phyloP scores from a whole-genome alignment of 2,797 vertebrate genomes.

The Cirrhinus molitorella region DNA sequence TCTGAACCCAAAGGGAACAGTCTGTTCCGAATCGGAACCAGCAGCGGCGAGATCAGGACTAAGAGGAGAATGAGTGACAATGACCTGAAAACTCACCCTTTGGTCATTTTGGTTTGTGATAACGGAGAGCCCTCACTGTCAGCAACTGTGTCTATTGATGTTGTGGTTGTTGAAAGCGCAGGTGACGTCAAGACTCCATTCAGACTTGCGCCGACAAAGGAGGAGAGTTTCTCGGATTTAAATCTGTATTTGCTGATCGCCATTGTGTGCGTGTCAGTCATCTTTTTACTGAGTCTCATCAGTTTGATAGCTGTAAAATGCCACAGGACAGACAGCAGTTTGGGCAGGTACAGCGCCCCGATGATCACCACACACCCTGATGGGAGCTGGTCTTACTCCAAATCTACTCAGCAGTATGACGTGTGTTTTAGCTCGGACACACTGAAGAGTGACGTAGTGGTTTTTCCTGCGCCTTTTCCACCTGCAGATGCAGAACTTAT shows the following conservation, averaged over 20 bases:
- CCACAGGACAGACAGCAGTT: constrained; percentile 54
- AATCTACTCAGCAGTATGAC: constrained; percentile 74
- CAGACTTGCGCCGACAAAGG: constrained; percentile 43
- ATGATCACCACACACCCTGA: constrained; percentile 64
- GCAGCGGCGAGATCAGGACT: constrained; percentile 67
- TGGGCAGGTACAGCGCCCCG: constrained; percentile 53
- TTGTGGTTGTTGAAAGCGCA: constrained; percentile 53
- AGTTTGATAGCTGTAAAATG: constrained; percentile 56
- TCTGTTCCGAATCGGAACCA: constrained; percentile 64
- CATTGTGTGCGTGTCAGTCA: constrained; percentile 56
- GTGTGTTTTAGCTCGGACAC: constrained; percentile 74
- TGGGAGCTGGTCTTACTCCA: constrained; percentile 71
- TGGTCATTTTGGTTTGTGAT: constrained; percentile 65
- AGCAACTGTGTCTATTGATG: constrained; percentile 59
- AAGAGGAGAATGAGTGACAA: constrained; percentile 64
- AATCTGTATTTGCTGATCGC: constrained; percentile 58
- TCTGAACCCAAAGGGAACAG: constrained; percentile 62
- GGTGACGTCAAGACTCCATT: constrained; percentile 43
- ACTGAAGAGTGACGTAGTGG: constrained; percentile 69
- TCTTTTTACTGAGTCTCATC: constrained; percentile 58
- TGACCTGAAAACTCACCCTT: constrained; percentile 59
- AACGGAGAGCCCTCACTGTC: constrained; percentile 58
- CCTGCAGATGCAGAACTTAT: constrained; percentile 56
- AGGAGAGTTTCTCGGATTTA: constrained; percentile 58
- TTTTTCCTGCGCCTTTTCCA: constrained; percentile 66